Evolutionary conservation across 1,140 invertebrate genomes (phyloP).

Genomic region (Calephelis nemesis): DNA sequence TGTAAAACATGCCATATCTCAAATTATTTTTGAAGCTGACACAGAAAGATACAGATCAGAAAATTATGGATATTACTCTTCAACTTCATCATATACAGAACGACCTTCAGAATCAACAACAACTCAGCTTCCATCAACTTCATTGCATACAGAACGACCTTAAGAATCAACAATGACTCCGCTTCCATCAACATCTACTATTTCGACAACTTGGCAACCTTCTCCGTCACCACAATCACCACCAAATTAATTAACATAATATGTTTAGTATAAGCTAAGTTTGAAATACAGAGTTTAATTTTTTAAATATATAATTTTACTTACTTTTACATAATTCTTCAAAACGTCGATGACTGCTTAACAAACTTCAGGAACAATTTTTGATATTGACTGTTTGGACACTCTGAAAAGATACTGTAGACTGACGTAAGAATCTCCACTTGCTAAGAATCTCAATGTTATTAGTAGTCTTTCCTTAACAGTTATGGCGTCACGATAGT

Average conservation of each 20-base stretch:
- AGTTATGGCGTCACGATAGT: constrained; percentile 18
- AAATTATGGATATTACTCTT: not conserved
- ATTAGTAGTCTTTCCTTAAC: too few relatives aligned
- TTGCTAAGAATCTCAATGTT: too few relatives aligned
- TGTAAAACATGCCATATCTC: constrained; percentile 20
- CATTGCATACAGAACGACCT: not conserved
- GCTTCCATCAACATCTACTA: constrained; percentile 12
- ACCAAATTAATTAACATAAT: not conserved
- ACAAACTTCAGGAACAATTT: too few relatives aligned
- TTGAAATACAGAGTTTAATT: too few relatives aligned
- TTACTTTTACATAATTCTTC: too few relatives aligned
- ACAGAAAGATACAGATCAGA: too few relatives aligned
- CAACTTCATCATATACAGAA: not conserved
- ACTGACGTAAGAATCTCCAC: too few relatives aligned
- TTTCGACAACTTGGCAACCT: constrained; percentile 11
- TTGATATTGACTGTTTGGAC: too few relatives aligned
- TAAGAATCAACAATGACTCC: not conserved
- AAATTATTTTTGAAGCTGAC: constrained; percentile 3
- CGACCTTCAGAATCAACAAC: not conserved
- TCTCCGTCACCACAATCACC: constrained; percentile 10
- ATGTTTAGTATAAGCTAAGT: too few relatives aligned
- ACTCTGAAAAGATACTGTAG: too few relatives aligned
- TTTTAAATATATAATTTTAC: too few relatives aligned
- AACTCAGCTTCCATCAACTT: constrained; percentile 9
- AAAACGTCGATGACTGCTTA: too few relatives aligned